phyloP scores from a whole-genome alignment of 2,797 vertebrate genomes.

The Numenius phaeopus region DNA sequence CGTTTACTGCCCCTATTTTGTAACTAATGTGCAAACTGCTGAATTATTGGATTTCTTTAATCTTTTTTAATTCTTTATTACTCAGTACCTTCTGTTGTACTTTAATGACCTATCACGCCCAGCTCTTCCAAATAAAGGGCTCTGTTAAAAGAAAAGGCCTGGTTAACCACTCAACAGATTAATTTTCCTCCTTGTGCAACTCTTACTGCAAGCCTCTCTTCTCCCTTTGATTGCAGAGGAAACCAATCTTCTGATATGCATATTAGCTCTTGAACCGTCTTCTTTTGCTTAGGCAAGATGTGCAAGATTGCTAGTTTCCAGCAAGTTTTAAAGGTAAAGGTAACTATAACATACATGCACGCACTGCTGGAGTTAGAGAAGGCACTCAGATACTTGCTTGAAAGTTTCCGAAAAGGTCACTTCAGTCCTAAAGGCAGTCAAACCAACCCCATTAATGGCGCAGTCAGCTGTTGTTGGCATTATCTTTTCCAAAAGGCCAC shows the following conservation, averaged over 20 bases:
- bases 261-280: background rate
- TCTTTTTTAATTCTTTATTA: slow-evolving; percentile 35
- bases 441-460: slow-evolving; percentile 1
- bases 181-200: background rate
- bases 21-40: slow-evolving; percentile 36
- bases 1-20: slow-evolving; percentile 45
- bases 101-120: slow-evolving; percentile 30
- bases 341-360: background rate
- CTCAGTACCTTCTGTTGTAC: slow-evolving; percentile 4
- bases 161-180: background rate
- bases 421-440: slow-evolving; percentile 46
- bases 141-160: slow-evolving; percentile 10
- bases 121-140: slow-evolving; percentile 3
- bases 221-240: background rate
- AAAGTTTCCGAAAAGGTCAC: slow-evolving; percentile 44
- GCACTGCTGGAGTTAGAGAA: background rate
- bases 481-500: slow-evolving; percentile 40
- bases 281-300: background rate
- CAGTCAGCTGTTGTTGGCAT: background rate
- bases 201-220: background rate
- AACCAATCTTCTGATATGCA: background rate
- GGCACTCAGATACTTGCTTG: background rate
- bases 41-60: slow-evolving; percentile 62
- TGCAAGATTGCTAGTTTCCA: background rate
- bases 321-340: slow-evolving; percentile 3